Base-by-base conservation (phyloP, 2,888 invertebrate genomes). In the Helleia helle region DNA sequence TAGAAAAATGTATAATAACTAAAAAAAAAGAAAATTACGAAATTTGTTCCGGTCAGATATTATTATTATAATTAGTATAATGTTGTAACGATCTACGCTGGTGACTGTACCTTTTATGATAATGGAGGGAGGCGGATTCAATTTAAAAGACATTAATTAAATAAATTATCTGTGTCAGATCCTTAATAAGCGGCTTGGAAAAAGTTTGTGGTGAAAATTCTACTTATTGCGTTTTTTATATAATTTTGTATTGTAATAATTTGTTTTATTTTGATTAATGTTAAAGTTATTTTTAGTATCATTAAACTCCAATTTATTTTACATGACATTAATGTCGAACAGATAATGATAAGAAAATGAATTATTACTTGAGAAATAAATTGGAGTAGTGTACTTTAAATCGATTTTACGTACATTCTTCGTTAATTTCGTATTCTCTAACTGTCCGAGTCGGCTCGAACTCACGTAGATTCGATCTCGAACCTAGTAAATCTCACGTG, bases 401-500 rank as follows among this genome's bases (percentile, higher is more conserved):
- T n/a, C 11, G 28, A 15, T 25, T 40, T 25, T 9, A 13, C 28
- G 31, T 40, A 40, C 40, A 43, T 38, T 36, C 36, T 46, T 27
- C 24, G 14, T 36, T 37, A 41, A 29, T 22, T 22, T 47, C 45
- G 46, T 22, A 42, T 43, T 49, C 27, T 34, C 28, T 42, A 42
- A 43, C 28, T 41, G 15, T 41, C 36, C 51, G 65, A 65, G 65
- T 67, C 69, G 47, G 47, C 45, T 49, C 46, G 48, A 48, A 43
- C 48, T 48, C 48, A 42, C 53, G 56, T 66, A 68, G 72, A 70
- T 74, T 80, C 72, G 80, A 77, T 77, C 58, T 68, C 55, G 72
- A 74, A 70, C 65, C 55, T 45, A 56, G 52, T 52, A 53, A 55
- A 45, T 57, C 80, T 80, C 81, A 80, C 81, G 65, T 81, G 84